A percentile compares a stretch with the other conserved stretches of the same genome.
These are phyloP conservation scores for Tetragonisca angustula DNA, from an alignment of 2,888 invertebrate genomes.

Conservation along the genomic window DNA sequence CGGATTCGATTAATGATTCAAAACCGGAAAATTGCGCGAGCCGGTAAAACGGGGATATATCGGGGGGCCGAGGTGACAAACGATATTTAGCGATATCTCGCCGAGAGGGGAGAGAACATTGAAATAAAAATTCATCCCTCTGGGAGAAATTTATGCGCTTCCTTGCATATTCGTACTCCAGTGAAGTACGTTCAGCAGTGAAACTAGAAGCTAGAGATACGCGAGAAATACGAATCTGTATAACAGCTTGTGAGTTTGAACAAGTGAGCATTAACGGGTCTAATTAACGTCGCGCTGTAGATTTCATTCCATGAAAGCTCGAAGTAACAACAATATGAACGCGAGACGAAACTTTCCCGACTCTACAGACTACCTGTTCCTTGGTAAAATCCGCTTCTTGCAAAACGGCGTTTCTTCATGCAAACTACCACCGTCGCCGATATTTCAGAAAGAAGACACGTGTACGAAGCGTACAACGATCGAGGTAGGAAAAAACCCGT, in stretches of 20 bases:
- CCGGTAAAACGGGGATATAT: slow-evolving; percentile 9
- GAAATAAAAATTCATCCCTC: slow-evolving; percentile 25
- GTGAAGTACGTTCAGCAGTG: background rate
- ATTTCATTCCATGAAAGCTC: background rate
- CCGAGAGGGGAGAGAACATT: background rate
- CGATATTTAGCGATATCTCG: slow-evolving; percentile 24
- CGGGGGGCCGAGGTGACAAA: slow-evolving; percentile 16
- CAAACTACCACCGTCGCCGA: slow-evolving; percentile 2
- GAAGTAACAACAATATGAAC: background rate
- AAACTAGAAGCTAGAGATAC: too few relatives aligned
- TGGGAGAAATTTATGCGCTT: background rate
- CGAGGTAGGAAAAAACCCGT: background rate
- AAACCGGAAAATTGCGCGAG: slow-evolving; percentile 13
- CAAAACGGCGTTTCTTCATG: background rate
- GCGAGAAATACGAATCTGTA: too few relatives aligned
- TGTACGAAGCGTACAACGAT: background rate
- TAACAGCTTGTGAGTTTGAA: too few relatives aligned
- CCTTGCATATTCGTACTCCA: too few relatives aligned
- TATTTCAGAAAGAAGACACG: background rate
- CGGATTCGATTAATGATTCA: slow-evolving; percentile 45
- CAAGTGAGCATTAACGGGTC: too few relatives aligned
- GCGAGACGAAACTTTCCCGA: background rate
- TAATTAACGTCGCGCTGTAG: too few relatives aligned
- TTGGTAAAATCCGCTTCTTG: background rate
- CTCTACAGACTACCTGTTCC: background rate